Evolutionary conservation across 2,113 vertebrate genomes (phyloP), one percentile per base, ranked within the genome.

Genomic region (Geothlypis trichas): DNA sequence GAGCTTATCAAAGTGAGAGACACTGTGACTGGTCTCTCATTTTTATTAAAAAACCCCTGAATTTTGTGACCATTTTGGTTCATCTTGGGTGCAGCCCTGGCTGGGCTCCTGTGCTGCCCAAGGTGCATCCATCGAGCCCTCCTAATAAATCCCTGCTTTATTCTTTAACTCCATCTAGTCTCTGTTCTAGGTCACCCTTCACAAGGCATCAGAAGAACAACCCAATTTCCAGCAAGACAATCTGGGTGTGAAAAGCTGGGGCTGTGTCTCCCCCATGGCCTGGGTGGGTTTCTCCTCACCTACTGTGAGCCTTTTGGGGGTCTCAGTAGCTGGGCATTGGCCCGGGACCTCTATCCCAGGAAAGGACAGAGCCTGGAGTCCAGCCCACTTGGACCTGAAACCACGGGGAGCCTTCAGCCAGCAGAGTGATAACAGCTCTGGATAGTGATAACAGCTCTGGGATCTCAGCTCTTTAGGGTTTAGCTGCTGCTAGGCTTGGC

Each of bases 261-360:
- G 86, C 72, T 35, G 51, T 1, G 3, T 19, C 30, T 88, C 74
- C 67, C 74, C 15, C 6, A 0, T 8, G 16, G 52, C 72, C 51
- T 0, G 0, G 2, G 2, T 0, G 1, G 52, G 35, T 76, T 15
- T 42, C 72, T 57, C 49, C 62, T 24, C 90, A 37, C 37, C 37
- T 37, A 37, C 10, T 37, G 37, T 37, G 37, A n/a, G 37, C 37
- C 37, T 37, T 37, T 37, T 37, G 37, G 37, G 37, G 37, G 37
- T 37, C 37, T 37, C 37, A 37, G 37, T 37, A 37, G 37, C 37
- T 10, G 37, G 37, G 37, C 37, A 10, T 37, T 37, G 37, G 37
- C 37, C 37, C 37, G 37, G 37, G 37, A 37, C 37, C 37, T 37
- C 37, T 37, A 37, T 37, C 37, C 37, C 37, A 37, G 37, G 37